Percentiles rank a stretch among this genome's conserved stretches.
These are phyloP conservation scores for Neofelis nebulosa DNA, from an alignment of 2,113 vertebrate genomes.

Conservation along the genomic window DNA sequence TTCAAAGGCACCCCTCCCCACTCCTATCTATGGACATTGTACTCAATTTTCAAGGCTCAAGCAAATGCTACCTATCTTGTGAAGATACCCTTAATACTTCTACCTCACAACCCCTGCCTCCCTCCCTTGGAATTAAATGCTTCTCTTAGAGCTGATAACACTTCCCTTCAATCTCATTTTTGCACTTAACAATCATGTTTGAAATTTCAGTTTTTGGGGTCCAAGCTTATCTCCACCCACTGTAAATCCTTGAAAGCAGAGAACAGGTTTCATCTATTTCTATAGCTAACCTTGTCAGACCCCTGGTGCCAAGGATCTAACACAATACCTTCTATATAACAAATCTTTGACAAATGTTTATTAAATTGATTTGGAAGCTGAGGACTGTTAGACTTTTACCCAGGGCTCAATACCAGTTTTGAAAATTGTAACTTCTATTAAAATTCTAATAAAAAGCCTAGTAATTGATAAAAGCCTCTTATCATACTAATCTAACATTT, in stretches of 20 bases:
- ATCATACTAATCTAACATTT: background rate
- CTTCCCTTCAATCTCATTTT: background rate
- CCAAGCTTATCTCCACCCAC: background rate
- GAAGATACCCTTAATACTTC: background rate
- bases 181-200: conserved; percentile 30
- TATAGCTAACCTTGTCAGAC: conserved; percentile 9
- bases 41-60: conserved; percentile 4
- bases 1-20: background rate
- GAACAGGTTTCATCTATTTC: conserved; percentile 2
- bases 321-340: background rate
- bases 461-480: background rate
- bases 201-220: conserved; percentile 2
- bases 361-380: conserved; percentile 21
- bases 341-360: background rate
- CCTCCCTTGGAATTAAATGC: background rate
- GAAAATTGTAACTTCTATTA: conserved; percentile 56
- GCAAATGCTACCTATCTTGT: background rate
- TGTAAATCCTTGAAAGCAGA: background rate
- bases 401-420: conserved; percentile 3
- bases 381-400: background rate
- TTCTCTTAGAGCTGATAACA: background rate
- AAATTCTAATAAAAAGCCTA: conserved; percentile 50
- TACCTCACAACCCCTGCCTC: background rate
- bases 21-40: background rate
- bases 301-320: background rate